Percentiles rank a stretch among this genome's conserved stretches.
These are phyloP conservation scores for Steromphala cineraria DNA, from an alignment of 2,888 invertebrate genomes.

Conservation along the genomic window DNA sequence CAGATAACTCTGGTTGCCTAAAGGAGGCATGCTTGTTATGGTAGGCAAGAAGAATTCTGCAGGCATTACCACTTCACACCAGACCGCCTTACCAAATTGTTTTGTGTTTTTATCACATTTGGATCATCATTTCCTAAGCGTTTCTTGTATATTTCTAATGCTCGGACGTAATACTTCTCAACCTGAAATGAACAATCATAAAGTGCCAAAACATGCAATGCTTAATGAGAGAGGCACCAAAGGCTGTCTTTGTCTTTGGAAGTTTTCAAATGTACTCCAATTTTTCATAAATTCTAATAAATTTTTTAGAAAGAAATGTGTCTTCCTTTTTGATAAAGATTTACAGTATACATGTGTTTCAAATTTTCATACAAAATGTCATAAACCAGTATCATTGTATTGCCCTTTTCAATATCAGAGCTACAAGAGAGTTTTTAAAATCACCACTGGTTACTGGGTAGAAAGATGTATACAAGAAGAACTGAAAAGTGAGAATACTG, in stretches of 20 bases:
- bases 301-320: too few species aligned
- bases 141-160: conserved; percentile 98
- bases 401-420: background rate
- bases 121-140: conserved; percentile 92
- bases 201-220: background rate
- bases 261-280: background rate
- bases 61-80: background rate
- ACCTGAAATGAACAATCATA: conserved; percentile 65
- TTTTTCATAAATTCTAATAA: too few species aligned
- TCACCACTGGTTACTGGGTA: background rate
- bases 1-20: background rate
- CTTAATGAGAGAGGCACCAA: background rate
- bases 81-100: conserved; percentile 84
- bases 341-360: too few species aligned
- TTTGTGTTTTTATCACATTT: conserved; percentile 99
- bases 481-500: background rate
- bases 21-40: background rate
- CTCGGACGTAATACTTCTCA: conserved; percentile 90
- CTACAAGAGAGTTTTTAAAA: background rate
- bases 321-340: too few species aligned
- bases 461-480: background rate
- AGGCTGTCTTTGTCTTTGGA: background rate
- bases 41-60: background rate
- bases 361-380: too few species aligned
- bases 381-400: background rate